phyloP scores from a whole-genome alignment of 2,888 invertebrate species.

The Rhamnusium bicolor region DNA sequence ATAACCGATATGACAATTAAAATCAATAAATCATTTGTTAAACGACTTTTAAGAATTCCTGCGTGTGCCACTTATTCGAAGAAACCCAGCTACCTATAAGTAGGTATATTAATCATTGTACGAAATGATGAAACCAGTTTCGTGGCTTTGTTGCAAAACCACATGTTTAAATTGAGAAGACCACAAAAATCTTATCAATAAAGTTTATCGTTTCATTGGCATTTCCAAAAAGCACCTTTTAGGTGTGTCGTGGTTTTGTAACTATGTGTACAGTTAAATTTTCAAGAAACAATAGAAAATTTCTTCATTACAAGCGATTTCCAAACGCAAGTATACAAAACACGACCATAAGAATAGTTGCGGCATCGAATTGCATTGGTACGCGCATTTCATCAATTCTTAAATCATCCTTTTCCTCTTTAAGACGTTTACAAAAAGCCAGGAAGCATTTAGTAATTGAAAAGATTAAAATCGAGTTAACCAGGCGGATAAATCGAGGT shows the following conservation, averaged over 20 bases:
- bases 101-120: constrained; percentile 6
- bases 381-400: constrained; percentile 19
- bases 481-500: constrained; percentile 14
- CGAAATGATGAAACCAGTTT: constrained; percentile 18
- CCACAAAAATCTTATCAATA: constrained; percentile 31
- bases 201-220: constrained; percentile 16
- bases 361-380: neutral
- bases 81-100: constrained; percentile 4
- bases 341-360: neutral
- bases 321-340: constrained; percentile 18
- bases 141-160: constrained; percentile 22
- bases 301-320: constrained; percentile 29
- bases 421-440: constrained; percentile 1
- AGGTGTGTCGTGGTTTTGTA: constrained; percentile 23
- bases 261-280: constrained; percentile 3
- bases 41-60: neutral
- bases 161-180: constrained; percentile 16
- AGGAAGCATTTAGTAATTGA: constrained; percentile 31
- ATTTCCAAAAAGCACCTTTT: constrained; percentile 32
- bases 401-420: constrained; percentile 28
- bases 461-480: constrained; percentile 29
- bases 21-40: neutral
- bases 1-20: neutral
- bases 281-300: constrained; percentile 19
- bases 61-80: neutral